Conservation (phyloP, 2,113 vertebrate genomes). For the Acrocephalus kingi region DNA sequence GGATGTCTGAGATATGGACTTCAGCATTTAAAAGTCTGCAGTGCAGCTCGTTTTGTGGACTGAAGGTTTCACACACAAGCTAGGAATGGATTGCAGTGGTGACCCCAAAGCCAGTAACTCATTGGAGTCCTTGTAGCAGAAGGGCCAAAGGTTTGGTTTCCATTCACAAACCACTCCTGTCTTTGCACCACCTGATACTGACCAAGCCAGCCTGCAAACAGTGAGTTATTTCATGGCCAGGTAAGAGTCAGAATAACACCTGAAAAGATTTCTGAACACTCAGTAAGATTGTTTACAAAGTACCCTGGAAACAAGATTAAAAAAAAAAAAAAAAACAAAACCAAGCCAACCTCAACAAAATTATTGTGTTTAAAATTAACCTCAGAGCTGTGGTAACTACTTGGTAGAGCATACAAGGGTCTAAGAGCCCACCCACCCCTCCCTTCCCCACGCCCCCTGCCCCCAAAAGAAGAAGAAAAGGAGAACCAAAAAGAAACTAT, state of each 20-base stretch:
- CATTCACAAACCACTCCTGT: background rate
- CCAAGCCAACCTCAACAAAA: background rate
- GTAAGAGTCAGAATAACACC: background rate
- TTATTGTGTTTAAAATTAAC: background rate
- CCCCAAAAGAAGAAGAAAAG: background rate
- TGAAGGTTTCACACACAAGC: background rate
- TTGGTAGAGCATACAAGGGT: background rate
- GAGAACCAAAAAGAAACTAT: background rate
- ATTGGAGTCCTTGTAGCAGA: background rate
- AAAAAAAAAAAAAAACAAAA: background rate
- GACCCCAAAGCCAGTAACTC: background rate
- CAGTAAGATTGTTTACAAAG: background rate
- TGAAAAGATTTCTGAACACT: background rate
- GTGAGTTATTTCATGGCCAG: background rate
- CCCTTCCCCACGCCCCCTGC: background rate
- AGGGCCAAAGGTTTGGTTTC: background rate
- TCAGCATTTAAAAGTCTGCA: background rate
- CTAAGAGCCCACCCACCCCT: background rate
- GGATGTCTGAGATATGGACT: background rate
- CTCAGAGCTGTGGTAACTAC: slow-evolving; percentile 22
- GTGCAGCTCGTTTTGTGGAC: background rate
- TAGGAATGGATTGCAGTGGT: background rate
- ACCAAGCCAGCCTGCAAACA: background rate
- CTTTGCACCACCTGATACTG: background rate
- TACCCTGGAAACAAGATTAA: background rate